phyloP scores from a whole-genome alignment of 2,113 vertebrate species.

The Syngnathus floridae region DNA sequence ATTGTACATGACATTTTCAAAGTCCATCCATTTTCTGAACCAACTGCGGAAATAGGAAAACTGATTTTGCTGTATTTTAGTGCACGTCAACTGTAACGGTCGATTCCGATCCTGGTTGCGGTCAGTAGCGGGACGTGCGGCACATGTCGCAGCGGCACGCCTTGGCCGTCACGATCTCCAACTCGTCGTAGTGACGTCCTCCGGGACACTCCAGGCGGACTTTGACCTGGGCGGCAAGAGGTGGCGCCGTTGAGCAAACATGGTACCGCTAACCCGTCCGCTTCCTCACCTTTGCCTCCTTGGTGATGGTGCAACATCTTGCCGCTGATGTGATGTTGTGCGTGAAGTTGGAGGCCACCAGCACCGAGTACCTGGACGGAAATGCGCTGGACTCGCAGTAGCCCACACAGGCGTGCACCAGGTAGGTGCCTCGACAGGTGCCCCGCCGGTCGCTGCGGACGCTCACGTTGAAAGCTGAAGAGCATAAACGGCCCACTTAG shows the following conservation, averaged over 20 bases:
- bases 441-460: constrained; percentile 78
- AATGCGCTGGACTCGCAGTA: constrained; percentile 89
- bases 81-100: too few species aligned
- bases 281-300: constrained; percentile 60
- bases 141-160: constrained; percentile 84
- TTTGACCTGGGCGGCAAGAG: constrained; percentile 69
- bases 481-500: neutral
- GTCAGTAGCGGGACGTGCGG: constrained; percentile 78
- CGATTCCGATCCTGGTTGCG: neutral
- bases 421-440: constrained; percentile 74
- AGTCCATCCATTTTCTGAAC: too few species aligned
- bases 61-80: too few species aligned
- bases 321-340: constrained; percentile 84
- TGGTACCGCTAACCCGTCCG: neutral
- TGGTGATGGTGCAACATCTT: constrained; percentile 81
- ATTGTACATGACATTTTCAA: neutral
- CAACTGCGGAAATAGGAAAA: too few species aligned
- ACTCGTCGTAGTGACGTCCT: constrained; percentile 65
- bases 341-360: constrained; percentile 79
- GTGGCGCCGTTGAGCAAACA: neutral
- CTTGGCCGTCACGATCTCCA: constrained; percentile 77
- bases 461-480: constrained; percentile 80
- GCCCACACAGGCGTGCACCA: constrained; percentile 81
- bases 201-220: constrained; percentile 74
- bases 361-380: constrained; percentile 80